A percentile compares a stretch with the other conserved stretches of the same genome.
Conservation (phyloP, 2,113 vertebrate species). For the Catharus bicknelli region DNA sequence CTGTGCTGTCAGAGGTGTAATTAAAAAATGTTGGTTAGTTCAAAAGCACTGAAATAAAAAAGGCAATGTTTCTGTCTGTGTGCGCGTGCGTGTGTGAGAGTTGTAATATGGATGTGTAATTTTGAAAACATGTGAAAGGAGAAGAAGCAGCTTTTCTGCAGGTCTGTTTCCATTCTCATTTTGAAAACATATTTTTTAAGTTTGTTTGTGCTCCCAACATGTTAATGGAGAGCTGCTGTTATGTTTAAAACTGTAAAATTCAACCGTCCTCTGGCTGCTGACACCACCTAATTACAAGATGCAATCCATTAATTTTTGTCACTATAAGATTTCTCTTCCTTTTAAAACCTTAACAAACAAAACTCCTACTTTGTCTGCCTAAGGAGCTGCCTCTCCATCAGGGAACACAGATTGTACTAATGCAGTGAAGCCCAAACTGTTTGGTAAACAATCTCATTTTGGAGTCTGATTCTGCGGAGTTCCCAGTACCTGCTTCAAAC, state of each 20-base stretch:
- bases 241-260: slow-evolving; percentile 14
- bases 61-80: background rate
- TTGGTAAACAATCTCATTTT: background rate
- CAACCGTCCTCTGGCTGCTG: background rate
- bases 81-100: background rate
- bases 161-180: background rate
- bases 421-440: background rate
- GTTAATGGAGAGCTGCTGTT: background rate
- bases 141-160: slow-evolving; percentile 13
- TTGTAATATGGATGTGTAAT: background rate
- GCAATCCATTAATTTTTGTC: slow-evolving; percentile 25
- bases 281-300: background rate
- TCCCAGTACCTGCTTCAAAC: background rate
- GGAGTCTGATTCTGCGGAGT: background rate
- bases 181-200: background rate
- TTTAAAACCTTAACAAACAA: background rate
- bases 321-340: slow-evolving; percentile 16
- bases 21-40: slow-evolving; percentile 32
- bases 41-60: background rate
- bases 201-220: background rate
- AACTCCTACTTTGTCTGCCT: background rate
- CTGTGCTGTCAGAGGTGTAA: slow-evolving; percentile 36
- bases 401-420: background rate
- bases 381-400: background rate
- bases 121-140: background rate